Conservation (phyloP, 2,888 invertebrate species). For the Gasteruption jaculator region DNA sequence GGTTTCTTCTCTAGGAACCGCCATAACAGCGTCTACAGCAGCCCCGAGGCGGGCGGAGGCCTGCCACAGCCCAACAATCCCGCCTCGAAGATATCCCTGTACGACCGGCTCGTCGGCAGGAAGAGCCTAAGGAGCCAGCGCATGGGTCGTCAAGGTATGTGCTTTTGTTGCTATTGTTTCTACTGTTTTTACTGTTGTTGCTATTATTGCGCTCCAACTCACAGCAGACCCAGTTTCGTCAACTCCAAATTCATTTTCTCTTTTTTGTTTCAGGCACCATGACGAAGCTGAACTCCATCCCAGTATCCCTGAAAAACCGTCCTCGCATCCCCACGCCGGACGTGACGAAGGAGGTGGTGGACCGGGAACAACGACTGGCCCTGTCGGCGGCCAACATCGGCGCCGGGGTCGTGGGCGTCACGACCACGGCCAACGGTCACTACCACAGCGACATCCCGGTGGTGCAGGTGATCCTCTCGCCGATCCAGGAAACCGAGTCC, state of each 20-base stretch:
- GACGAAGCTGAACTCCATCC: constrained; percentile 64
- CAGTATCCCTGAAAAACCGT: constrained; percentile 69
- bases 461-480: constrained; percentile 72
- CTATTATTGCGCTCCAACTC: too few species aligned
- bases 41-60: constrained; percentile 53
- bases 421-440: constrained; percentile 56
- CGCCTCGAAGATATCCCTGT: constrained; percentile 72
- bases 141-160: constrained; percentile 65
- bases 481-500: constrained; percentile 81
- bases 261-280: constrained; percentile 55
- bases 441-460: constrained; percentile 66
- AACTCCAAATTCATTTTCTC: constrained; percentile 15
- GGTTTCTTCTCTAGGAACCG: constrained; percentile 73
- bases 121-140: constrained; percentile 70
- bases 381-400: constrained; percentile 50
- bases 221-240: too few species aligned
- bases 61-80: constrained; percentile 46
- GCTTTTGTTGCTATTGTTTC: too few species aligned
- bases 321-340: constrained; percentile 89
- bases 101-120: constrained; percentile 77
- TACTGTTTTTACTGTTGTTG: too few species aligned
- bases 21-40: constrained; percentile 69
- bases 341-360: constrained; percentile 74
- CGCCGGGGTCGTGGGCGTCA: constrained; percentile 67
- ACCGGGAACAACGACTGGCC: constrained; percentile 66